A percentile compares a stretch with the other conserved stretches of the same genome.
phyloP scores from a whole-genome alignment of 2,797 vertebrate species.

The Miopithecus talapoin region DNA sequence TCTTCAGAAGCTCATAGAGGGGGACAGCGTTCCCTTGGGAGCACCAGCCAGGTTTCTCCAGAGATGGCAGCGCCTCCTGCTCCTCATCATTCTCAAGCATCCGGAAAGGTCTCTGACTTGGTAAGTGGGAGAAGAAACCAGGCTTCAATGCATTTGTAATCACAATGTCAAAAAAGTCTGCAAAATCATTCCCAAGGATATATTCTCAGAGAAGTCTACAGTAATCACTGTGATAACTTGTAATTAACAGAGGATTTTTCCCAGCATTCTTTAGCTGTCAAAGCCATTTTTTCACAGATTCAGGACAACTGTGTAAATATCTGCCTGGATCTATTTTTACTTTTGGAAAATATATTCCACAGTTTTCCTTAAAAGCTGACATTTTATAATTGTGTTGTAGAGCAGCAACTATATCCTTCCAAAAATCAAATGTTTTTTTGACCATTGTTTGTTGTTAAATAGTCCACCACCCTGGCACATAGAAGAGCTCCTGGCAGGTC shows the following conservation, averaged over 20 bases:
- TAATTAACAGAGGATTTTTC: conserved; percentile 94
- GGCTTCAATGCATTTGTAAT: conserved; percentile 97
- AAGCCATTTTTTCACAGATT: conserved; percentile 93
- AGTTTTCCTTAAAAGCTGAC: conserved; percentile 95
- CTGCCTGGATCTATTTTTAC: conserved; percentile 92
- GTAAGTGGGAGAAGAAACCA: conserved; percentile 94
- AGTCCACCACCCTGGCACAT: conserved; percentile 93
- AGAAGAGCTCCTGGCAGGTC: conserved; percentile 95
- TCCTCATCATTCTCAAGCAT: conserved; percentile 88
- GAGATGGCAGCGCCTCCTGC: conserved; percentile 87
- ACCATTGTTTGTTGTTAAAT: conserved; percentile 91
- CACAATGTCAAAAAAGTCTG: conserved; percentile 94
- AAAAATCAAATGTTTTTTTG: conserved; percentile 94
- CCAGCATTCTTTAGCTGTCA: conserved; percentile 91
- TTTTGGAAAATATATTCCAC: conserved; percentile 93
- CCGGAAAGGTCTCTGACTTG: conserved; percentile 93
- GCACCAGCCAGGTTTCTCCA: conserved; percentile 97
- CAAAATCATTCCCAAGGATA: conserved; percentile 93
- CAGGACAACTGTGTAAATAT: conserved; percentile 92
- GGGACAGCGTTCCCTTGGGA: conserved; percentile 96
- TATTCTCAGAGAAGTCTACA: conserved; percentile 94
- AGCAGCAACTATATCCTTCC: conserved; percentile 95
- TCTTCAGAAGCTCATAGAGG: conserved; percentile 93
- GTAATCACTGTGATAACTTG: conserved; percentile 97
- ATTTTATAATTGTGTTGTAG: conserved; percentile 98